Evolutionary conservation across 2,888 invertebrate species (phyloP).

Genomic region (Orthosia incerta): DNA sequence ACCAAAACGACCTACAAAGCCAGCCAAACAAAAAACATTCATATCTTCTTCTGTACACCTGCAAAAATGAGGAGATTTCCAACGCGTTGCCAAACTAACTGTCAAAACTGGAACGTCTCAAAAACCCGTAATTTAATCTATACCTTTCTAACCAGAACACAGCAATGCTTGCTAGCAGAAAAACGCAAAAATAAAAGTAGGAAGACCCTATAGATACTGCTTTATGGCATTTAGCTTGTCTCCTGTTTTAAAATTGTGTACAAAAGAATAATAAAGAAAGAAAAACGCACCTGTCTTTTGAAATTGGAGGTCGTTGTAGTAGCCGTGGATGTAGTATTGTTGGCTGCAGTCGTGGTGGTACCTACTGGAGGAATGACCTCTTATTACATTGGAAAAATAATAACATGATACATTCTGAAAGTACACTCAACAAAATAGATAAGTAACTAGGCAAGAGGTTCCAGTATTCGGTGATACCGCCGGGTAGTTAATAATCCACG

Average conservation of each 20-base stretch:
- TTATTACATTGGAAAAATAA: neutral
- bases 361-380: slow-evolving; percentile 78
- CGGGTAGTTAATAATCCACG: neutral
- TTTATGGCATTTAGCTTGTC: too few species aligned
- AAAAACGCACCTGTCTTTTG: slow-evolving; percentile 87
- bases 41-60: too few species aligned
- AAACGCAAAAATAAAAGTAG: too few species aligned
- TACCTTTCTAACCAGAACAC: too few species aligned
- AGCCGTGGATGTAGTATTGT: slow-evolving; percentile 86
- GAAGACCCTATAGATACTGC: too few species aligned
- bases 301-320: slow-evolving; percentile 89
- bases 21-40: too few species aligned
- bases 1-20: too few species aligned
- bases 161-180: too few species aligned
- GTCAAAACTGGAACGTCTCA: too few species aligned
- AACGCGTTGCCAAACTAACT: too few species aligned
- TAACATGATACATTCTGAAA: neutral
- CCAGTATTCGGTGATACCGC: neutral
- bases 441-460: neutral
- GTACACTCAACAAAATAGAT: slow-evolving; percentile 22
- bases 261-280: slow-evolving; percentile 56
- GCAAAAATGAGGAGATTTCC: too few species aligned
- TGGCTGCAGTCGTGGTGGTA: slow-evolving; percentile 86
- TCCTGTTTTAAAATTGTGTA: neutral
- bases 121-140: too few species aligned